These are phyloP conservation scores for Metopia argyrocephala DNA, from an alignment of 2,888 invertebrate species.

Conservation along the genomic window DNA sequence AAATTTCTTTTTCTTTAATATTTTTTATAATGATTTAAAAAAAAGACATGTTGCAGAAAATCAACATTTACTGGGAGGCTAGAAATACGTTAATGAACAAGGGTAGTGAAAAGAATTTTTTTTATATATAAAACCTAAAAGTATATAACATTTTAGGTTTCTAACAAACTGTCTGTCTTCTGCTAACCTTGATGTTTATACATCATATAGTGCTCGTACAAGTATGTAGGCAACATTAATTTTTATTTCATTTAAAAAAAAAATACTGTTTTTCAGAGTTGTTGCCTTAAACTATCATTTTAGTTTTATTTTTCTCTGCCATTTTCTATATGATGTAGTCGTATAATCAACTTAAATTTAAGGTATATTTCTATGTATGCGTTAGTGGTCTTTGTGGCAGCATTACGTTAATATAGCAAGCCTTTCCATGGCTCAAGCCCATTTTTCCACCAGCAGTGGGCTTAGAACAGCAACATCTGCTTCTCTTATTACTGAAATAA, in stretches of 20 bases:
- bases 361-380: not conserved
- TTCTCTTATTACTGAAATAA: conserved; percentile 25
- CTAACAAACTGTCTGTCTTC: not conserved
- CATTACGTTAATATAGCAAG: not conserved
- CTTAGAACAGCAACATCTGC: conserved; percentile 35
- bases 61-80: conserved; percentile 26
- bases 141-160: conserved; percentile 44
- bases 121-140: not conserved
- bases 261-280: not conserved
- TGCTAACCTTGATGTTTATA: conserved; percentile 45
- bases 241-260: conserved; percentile 21
- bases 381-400: not conserved
- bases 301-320: not conserved
- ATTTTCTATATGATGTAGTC: not conserved
- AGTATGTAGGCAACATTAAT: not conserved
- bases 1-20: not conserved
- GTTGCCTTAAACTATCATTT: not conserved
- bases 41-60: conserved; percentile 6
- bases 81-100: not conserved
- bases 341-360: conserved; percentile 45
- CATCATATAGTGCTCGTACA: not conserved
- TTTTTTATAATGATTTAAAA: not conserved
- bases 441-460: not conserved
- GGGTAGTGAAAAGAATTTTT: not conserved
- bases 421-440: not conserved